A percentile compares a stretch with the other conserved stretches of the same genome.
Evolutionary conservation across 2,888 invertebrate species (phyloP).

Genomic region (Cataglyphis altisquamis): DNA sequence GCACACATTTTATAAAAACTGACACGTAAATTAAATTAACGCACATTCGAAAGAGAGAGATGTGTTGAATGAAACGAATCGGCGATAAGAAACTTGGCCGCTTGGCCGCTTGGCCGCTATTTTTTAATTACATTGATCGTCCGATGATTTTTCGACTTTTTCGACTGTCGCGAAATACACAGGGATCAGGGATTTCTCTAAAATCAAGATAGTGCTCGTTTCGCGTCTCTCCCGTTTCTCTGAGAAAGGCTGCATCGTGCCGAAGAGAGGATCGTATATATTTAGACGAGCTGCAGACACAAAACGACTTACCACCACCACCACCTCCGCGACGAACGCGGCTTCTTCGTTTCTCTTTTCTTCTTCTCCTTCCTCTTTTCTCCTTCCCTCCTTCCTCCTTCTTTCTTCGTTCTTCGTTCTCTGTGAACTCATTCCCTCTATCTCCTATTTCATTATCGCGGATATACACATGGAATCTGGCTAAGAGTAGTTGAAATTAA

Average conservation of each 20-base stretch:
- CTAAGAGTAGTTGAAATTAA: constrained; percentile 13
- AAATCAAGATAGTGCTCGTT: constrained; percentile 52
- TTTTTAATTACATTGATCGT: background rate
- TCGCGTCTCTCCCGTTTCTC: constrained; percentile 48
- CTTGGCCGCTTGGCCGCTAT: too few species aligned
- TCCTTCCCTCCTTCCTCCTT: constrained; percentile 7
- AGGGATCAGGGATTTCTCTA: constrained; percentile 62
- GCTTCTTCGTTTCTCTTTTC: constrained; percentile 35
- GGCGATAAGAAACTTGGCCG: background rate
- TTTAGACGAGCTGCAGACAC: constrained; percentile 83
- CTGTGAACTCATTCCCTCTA: constrained; percentile 27
- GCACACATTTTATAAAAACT: background rate
- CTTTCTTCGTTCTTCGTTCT: constrained; percentile 26
- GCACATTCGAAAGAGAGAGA: background rate
- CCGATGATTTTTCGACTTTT: constrained; percentile 11
- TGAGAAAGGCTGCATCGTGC: constrained; percentile 68
- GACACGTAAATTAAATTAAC: background rate
- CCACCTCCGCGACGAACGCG: constrained; percentile 72
- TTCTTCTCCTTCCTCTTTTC: constrained; percentile 25
- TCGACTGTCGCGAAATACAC: background rate
- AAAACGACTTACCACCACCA: constrained; percentile 83
- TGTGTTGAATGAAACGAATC: background rate
- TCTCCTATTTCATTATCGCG: constrained; percentile 27
- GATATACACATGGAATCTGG: constrained; percentile 16
- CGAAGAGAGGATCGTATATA: constrained; percentile 76